These are phyloP conservation scores for Dufourea novaeangliae DNA, from an alignment of 1,140 invertebrate species.

Conservation along the genomic window DNA sequence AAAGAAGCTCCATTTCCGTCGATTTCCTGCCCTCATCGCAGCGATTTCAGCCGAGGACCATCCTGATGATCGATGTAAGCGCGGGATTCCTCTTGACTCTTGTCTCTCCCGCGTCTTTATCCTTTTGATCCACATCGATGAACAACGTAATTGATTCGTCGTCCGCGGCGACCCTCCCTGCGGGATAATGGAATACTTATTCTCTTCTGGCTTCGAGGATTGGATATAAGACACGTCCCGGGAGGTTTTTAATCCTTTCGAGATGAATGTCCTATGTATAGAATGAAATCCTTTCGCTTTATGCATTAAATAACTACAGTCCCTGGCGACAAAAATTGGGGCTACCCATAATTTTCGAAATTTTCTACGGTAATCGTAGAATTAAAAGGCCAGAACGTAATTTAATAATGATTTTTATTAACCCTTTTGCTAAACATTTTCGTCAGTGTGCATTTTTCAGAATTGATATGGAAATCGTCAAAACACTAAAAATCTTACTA, in stretches of 20 bases:
- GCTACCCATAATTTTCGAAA: too few species aligned
- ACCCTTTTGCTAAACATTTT: too few species aligned
- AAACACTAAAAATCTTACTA: too few species aligned
- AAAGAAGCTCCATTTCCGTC: slow-evolving; percentile 73
- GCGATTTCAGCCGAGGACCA: slow-evolving; percentile 54
- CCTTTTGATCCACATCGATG: slow-evolving; percentile 48
- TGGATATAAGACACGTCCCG: background rate
- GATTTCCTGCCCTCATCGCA: slow-evolving; percentile 71
- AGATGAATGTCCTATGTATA: background rate
- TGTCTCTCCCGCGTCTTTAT: slow-evolving; percentile 14
- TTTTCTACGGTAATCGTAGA: too few species aligned
- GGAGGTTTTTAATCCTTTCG: slow-evolving; percentile 35
- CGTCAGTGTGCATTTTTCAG: too few species aligned
- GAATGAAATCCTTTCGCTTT: background rate
- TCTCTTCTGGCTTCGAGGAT: slow-evolving; percentile 1
- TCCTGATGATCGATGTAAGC: slow-evolving; percentile 45
- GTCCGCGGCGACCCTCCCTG: slow-evolving; percentile 10
- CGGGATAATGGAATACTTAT: slow-evolving; percentile 53
- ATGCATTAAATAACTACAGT: background rate
- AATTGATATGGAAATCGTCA: too few species aligned
- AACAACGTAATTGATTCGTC: slow-evolving; percentile 48
- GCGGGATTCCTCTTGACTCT: slow-evolving; percentile 22
- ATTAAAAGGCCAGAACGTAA: too few species aligned
- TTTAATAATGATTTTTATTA: too few species aligned
- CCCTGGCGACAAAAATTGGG: too few species aligned